Evolutionary conservation across 1,140 invertebrate species (phyloP).

Genomic region (Drosophila gunungcola): DNA sequence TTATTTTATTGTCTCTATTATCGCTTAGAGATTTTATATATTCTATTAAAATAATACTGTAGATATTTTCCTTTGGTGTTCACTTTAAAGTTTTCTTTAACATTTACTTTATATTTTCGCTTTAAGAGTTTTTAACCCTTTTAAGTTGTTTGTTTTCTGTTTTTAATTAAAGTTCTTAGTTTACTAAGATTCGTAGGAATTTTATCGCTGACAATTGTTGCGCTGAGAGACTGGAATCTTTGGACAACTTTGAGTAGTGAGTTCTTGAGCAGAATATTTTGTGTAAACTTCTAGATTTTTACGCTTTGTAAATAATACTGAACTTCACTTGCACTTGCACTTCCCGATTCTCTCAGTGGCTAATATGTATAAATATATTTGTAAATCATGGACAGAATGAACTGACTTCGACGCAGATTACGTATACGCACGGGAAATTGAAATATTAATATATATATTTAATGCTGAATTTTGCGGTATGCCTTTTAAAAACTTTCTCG

Average conservation of each 20-base stretch:
- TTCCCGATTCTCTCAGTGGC: slow-evolving; percentile 40
- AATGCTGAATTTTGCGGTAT: slow-evolving; percentile 34
- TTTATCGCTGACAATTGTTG: slow-evolving; percentile 46
- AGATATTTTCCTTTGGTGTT: slow-evolving; percentile 43
- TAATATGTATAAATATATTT: slow-evolving; percentile 44
- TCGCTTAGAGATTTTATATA: slow-evolving; percentile 38
- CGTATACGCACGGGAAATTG: slow-evolving; percentile 48
- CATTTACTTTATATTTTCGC: slow-evolving; percentile 12
- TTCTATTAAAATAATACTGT: slow-evolving; percentile 55
- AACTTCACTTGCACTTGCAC: slow-evolving; percentile 51
- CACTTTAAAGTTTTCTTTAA: slow-evolving; percentile 16
- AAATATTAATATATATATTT: slow-evolving; percentile 26
- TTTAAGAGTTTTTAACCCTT: slow-evolving; percentile 54
- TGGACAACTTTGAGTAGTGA: slow-evolving; percentile 48
- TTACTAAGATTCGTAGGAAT: slow-evolving; percentile 36
- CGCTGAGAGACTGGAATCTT: slow-evolving; percentile 39
- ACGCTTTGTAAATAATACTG: slow-evolving; percentile 51
- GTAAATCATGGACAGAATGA: slow-evolving; percentile 56
- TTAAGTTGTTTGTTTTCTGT: slow-evolving; percentile 4
- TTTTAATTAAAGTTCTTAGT: slow-evolving; percentile 22
- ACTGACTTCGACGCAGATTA: slow-evolving; percentile 51
- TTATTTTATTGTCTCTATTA: slow-evolving; percentile 56
- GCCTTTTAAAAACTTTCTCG: slow-evolving; percentile 20
- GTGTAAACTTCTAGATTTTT: slow-evolving; percentile 21
- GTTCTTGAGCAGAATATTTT: slow-evolving; percentile 43